Percentiles rank a stretch among this genome's conserved stretches.
phyloP scores from a whole-genome alignment of 2,888 invertebrate genomes.

The Spilarctia lutea region DNA sequence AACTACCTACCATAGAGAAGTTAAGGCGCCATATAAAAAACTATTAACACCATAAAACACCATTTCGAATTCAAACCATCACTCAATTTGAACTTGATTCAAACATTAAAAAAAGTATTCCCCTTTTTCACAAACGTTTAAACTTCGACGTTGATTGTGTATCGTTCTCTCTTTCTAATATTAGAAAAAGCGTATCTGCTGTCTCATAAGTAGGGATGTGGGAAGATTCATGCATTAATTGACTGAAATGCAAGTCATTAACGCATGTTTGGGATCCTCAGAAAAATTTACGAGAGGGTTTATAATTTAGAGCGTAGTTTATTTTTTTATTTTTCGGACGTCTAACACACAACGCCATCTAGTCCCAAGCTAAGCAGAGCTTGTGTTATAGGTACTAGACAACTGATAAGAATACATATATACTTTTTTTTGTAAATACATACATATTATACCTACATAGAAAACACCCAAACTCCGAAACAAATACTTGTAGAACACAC shows the following conservation, averaged over 20 bases:
- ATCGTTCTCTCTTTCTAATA: slow-evolving; percentile 42
- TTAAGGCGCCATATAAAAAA: slow-evolving; percentile 17
- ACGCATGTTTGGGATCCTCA: slow-evolving; percentile 45
- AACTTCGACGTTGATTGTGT: slow-evolving; percentile 55
- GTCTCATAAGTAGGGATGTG: slow-evolving; percentile 1
- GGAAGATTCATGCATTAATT: slow-evolving; percentile 57
- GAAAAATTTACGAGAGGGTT: slow-evolving; percentile 43
- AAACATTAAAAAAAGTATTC: slow-evolving; percentile 50
- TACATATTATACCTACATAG: too few relatives aligned
- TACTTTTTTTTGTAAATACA: too few relatives aligned
- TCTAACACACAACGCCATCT: too few relatives aligned
- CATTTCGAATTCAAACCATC: slow-evolving; percentile 57
- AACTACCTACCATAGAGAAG: not conserved
- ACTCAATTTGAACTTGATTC: slow-evolving; percentile 56
- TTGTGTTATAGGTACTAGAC: too few relatives aligned
- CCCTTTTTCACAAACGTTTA: slow-evolving; percentile 49
- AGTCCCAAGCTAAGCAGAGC: too few relatives aligned
- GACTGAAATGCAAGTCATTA: slow-evolving; percentile 59
- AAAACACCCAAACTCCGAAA: too few relatives aligned
- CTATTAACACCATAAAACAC: slow-evolving; percentile 25
- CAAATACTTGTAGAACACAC: too few relatives aligned
- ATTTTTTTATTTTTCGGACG: not conserved
- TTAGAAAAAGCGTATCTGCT: not conserved
- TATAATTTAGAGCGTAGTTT: slow-evolving; percentile 30
- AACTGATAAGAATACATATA: too few relatives aligned